Percentiles rank a stretch among this genome's conserved stretches.
Evolutionary conservation across 2,797 vertebrate species (phyloP).

Genomic region (Halcyon chelicuti): DNA sequence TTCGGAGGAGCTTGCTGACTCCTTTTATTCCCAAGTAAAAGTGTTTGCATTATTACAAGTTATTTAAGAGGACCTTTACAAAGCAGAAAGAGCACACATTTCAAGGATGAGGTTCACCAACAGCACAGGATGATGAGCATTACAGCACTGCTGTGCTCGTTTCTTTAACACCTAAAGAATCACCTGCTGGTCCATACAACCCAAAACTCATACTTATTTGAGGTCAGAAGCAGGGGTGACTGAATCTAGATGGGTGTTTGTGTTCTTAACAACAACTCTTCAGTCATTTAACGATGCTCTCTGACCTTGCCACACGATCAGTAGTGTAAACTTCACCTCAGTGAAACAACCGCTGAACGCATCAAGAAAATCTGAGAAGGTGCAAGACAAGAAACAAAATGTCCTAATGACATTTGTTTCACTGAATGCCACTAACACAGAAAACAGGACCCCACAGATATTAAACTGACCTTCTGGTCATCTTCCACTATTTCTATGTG

Average conservation of each 20-base stretch:
- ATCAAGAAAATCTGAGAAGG: neutral
- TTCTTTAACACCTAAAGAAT: neutral
- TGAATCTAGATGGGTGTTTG: neutral
- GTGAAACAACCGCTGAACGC: neutral
- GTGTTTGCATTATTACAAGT: neutral
- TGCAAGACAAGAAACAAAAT: neutral
- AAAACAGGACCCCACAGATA: neutral
- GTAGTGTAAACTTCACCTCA: neutral
- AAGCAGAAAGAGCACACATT: neutral
- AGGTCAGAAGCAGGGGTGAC: neutral
- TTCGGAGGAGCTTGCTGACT: neutral
- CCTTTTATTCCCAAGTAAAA: neutral
- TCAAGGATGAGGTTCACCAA: neutral
- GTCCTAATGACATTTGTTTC: neutral
- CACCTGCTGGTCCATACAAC: neutral
- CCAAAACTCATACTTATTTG: neutral
- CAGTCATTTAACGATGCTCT: neutral
- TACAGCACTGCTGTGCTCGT: neutral
- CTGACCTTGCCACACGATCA: neutral
- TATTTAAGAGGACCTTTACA: neutral
- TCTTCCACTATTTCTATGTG: neutral
- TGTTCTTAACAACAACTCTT: rapidly evolving
- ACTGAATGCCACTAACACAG: neutral
- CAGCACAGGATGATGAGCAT: neutral
- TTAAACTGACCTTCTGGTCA: neutral